Base-by-base conservation (phyloP, 92 coral and sea anemone genomes). In the Epizoanthus fatuus region DNA sequence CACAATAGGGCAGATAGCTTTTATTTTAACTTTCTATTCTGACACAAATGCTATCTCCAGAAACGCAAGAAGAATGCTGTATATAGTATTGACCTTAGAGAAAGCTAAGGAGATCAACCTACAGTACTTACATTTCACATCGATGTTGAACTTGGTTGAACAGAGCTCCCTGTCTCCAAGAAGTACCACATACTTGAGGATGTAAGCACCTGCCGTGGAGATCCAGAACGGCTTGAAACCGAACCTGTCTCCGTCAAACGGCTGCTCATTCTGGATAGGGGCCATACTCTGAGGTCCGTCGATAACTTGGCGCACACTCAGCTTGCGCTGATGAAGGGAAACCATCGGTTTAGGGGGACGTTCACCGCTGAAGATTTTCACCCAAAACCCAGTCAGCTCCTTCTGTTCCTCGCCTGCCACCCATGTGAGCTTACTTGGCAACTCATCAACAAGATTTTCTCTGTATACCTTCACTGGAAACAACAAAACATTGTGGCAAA, bases 181-280 rank as follows among this genome's bases (percentile, higher is more conserved):
- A 83, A 94, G 79, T 38, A 90, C 95, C 39, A 75, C 75, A 75
- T 89, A 94, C 69, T 86, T 86, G 38, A 94, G 84, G 0, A 22
- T 81, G 72, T 92, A 90, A 7, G 19, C 39, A 1, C 98, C 98
- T 16, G 92, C 98, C 35, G n/a, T 65, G 4, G 93, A 91, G 54
- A 94, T 76, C 93, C 93, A 84, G 76, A 94, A 92, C 4, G 98
- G 92, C 74, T 89, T 92, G 56, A 94, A 94, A 17, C 98, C 95
- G 44, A 88, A 94, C 92, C 90, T 84, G 54, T 94, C 98, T 4
- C 93, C 95, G 19, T 94, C 95, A 19, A 85, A 87, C 1, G 95
- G 92, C 37, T 79, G 76, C 37, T 94, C 98, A 77, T 94, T 94
- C 79, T 94, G 98, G 20, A 94, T 68, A 3, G 98, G 95, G 2